A percentile compares a stretch with the other conserved stretches of the same genome.
Evolutionary conservation across 1,140 invertebrate genomes (phyloP).

Genomic region (Aphis craccivora): DNA sequence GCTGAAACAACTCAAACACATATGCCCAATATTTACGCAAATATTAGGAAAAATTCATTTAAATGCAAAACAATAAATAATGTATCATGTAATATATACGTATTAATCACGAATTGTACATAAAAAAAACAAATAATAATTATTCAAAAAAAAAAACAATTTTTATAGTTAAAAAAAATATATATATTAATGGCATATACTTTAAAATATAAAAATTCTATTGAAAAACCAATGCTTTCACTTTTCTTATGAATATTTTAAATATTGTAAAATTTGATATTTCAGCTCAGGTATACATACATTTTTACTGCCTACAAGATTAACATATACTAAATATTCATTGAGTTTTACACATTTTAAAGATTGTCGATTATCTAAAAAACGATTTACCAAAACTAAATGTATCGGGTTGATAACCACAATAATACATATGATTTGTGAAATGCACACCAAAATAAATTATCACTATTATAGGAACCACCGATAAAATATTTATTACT

Average conservation of each 20-base stretch:
- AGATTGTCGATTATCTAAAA: neutral
- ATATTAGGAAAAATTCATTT: neutral
- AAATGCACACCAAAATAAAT: neutral
- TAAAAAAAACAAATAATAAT: neutral
- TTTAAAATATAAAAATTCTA: neutral
- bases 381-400: neutral
- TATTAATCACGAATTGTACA: neutral
- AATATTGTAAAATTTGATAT: neutral
- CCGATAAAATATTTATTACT: neutral
- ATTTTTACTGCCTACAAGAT: neutral
- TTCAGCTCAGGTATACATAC: neutral
- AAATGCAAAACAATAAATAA: neutral
- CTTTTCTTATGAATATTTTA: neutral
- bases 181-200: neutral
- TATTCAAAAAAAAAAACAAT: neutral
- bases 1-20: neutral
- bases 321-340: neutral
- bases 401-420: neutral
- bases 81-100: neutral
- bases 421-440: neutral
- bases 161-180: neutral
- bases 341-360: neutral
- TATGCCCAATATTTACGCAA: neutral
- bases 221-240: neutral
- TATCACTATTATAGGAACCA: neutral